Evolutionary conservation across 1,140 invertebrate genomes (phyloP), one percentile per base, ranked within the genome.

Genomic region (Steinernema khuongi): DNA sequence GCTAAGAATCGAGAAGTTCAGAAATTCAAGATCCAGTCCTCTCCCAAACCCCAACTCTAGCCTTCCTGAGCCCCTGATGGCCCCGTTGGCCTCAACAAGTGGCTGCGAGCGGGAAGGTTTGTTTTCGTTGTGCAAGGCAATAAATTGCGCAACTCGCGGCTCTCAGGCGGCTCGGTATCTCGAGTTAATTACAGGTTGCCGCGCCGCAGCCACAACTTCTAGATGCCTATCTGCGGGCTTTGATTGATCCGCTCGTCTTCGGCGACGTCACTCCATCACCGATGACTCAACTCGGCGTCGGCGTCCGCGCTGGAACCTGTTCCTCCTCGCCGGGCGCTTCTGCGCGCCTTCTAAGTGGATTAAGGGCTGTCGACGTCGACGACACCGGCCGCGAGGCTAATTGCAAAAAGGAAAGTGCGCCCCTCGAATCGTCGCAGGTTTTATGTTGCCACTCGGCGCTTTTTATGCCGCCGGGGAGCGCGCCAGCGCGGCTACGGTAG

Each of bases 91-190:
- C 50, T 60, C 50, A 60, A 60, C 50, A 60, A 60, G 50, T 60
- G 50, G 50, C 11, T 22, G 50, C 7, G n/a, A n/a, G n/a, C 7
- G 50, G 14, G 50, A 4, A 11, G 50, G 14, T 60, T 60, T 60
- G 50, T 60, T 60, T 60, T 60, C 50, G 50, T 60, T 60, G 26
- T 60, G 50, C 50, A 60, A 60, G 50, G 50, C 50, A 60, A 60
- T 60, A 60, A 60, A 26, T 60, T 60, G 50, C 50, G 50, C 50
- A 60, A 60, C 50, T 11, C 50, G 50, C 50, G 50, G 50, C 50
- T 11, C 50, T 22, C 26, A 7, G 7, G 36, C n/a, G 36, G 36
- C 50, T 60, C 50, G 22, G 26, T 60, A 60, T 60, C 50, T 60
- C 50, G 50, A 60, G 50, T 60, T 60, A 60, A 60, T 60, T 60